These are phyloP conservation scores for Borostomias antarcticus DNA, from an alignment of 2,797 vertebrate genomes.

Conservation along the genomic window DNA sequence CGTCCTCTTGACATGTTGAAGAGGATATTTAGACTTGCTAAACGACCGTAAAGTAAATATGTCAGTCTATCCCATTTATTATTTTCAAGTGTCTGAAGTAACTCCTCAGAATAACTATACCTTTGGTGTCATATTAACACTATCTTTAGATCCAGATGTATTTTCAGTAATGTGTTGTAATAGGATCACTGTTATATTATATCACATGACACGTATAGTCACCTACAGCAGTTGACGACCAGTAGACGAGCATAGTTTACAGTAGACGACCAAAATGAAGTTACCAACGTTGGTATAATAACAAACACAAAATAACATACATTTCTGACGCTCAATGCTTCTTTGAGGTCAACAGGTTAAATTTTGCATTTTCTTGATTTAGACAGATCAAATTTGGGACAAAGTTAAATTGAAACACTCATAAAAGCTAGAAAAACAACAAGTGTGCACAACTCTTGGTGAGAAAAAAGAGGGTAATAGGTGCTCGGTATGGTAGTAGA, in stretches of 20 bases:
- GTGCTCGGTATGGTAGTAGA: no score
- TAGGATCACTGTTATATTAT: conserved; percentile 7
- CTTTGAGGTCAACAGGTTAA: conserved; percentile 40
- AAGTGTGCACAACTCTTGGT: no score
- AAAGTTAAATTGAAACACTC: conserved; percentile 8
- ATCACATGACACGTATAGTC: not conserved
- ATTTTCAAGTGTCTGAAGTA: conserved; percentile 18
- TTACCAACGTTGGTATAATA: no score
- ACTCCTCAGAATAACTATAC: conserved; percentile 13
- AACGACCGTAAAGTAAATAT: conserved; percentile 17
- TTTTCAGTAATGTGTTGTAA: not conserved
- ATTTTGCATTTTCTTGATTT: conserved; percentile 15
- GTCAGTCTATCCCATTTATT: conserved; percentile 16
- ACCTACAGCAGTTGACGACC: not conserved
- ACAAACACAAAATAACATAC: not conserved
- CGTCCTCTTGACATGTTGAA: conserved; percentile 44
- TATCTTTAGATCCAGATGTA: not conserved
- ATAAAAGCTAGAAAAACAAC: no score
- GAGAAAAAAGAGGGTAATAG: no score
- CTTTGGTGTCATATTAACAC: not conserved
- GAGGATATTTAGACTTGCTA: conserved; percentile 35
- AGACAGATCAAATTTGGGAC: not conserved
- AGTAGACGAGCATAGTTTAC: not conserved
- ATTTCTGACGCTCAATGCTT: conserved; percentile 19
- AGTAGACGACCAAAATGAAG: not conserved